Base-by-base conservation (phyloP, 1,140 invertebrate genomes). In the Pseudachorutes palmiensis region DNA sequence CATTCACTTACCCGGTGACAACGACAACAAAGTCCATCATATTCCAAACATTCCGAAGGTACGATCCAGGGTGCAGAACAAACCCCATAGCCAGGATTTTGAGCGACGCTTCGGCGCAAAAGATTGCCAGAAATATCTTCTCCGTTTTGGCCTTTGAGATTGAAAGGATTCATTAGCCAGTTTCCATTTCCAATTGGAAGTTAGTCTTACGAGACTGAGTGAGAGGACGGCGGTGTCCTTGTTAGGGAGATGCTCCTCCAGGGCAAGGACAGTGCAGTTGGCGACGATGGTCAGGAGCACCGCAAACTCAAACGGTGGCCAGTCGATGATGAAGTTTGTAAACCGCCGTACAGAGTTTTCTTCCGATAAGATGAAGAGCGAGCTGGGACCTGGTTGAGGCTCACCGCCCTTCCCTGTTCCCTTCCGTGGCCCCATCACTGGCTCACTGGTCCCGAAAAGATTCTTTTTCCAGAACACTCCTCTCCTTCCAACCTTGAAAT, bases 1-100 rank as follows among this genome's bases (percentile, higher is more conserved):
- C n/a, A 19, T 45, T 12, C n/a, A 88, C 92, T 91, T 86, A 99
- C 96, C 97, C 97, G 79, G 97, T 99, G 77, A 99, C 91, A 82
- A 99, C 97, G 80, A 99, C 97, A 83, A 99, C 94, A 86, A 99
- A 99, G 87, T 99, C 97, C 95, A 99, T 98, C 79, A 99, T 97
- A 87, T 99, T 99, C 97, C 97, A 99, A 83, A 99, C 89, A 85
- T 98, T 99, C 80, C 97, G 87, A 80, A 99, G 87, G 85, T 99
- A 99, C 78, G 97, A 96, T 79, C 92, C 94, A 83, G 90, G 92
- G 86, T 99, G 97, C 81, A 99, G 87, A 83, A 94, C 89, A 58
- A 69, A 98, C 82, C 97, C 97, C 86, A 98, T 88, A 76, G 97
- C 97, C 84, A 99, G 87, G 80, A 99, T 98, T 88, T 99, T 99